Evolutionary conservation across 2,888 invertebrate species (phyloP).

Genomic region (Eupithecia inturbata): DNA sequence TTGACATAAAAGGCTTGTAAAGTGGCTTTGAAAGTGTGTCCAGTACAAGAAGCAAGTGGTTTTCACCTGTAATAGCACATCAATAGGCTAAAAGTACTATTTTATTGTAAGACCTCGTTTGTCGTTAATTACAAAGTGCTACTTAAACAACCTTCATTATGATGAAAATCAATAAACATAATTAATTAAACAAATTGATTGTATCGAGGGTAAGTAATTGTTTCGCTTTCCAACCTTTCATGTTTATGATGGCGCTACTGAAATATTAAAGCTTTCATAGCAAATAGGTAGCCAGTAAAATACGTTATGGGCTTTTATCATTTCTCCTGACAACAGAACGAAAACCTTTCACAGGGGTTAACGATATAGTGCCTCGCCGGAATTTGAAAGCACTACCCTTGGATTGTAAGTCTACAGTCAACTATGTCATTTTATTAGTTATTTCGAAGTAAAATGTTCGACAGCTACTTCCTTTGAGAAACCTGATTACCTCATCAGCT

Average conservation of each 20-base stretch:
- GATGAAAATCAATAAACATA: not conserved
- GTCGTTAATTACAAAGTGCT: not conserved
- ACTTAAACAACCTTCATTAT: not conserved
- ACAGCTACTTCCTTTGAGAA: not conserved
- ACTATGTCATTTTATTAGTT: not conserved
- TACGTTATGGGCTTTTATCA: not conserved
- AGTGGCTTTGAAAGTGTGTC: not conserved
- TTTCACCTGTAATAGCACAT: not conserved
- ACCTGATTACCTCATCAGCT: not conserved
- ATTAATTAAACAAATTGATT: constrained; percentile 3
- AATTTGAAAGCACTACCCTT: not conserved
- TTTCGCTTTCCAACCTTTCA: not conserved
- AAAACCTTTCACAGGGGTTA: not conserved
- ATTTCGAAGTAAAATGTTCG: not conserved
- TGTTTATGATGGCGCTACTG: not conserved
- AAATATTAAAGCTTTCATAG: not conserved
- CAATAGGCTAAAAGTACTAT: not conserved
- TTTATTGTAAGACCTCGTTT: not conserved
- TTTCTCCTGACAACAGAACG: not conserved
- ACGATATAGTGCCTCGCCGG: not conserved
- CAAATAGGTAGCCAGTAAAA: not conserved
- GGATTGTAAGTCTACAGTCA: not conserved
- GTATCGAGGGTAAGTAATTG: not conserved
- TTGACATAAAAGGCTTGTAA: not conserved
- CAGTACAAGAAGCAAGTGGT: not conserved